Evolutionary conservation across 2,113 vertebrate genomes (phyloP).

Genomic region (Poecilia latipinna): DNA sequence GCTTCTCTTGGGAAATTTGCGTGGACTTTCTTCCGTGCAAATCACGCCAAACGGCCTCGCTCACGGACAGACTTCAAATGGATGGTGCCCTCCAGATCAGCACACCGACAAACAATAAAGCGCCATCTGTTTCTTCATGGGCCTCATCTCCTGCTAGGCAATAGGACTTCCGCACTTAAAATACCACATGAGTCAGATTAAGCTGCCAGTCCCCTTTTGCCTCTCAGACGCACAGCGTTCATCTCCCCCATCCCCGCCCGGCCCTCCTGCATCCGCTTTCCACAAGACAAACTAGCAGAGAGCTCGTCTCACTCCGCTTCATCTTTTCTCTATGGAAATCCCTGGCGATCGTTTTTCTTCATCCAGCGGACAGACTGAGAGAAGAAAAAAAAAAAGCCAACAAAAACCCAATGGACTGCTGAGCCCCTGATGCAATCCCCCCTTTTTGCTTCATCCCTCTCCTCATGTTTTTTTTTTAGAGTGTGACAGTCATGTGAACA

Average conservation of each 20-base stretch:
- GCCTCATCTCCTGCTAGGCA: slow-evolving; percentile 45
- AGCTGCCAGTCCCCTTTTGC: slow-evolving; percentile 52
- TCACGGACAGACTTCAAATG: slow-evolving; percentile 38
- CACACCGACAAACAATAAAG: slow-evolving; percentile 68
- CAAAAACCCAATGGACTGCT: slow-evolving; percentile 36
- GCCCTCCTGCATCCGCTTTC: slow-evolving; percentile 32
- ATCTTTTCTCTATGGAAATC: slow-evolving; percentile 43
- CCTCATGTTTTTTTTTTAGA: slow-evolving; percentile 5
- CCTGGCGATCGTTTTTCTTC: slow-evolving; percentile 35
- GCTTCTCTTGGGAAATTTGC: background rate
- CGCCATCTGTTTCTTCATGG: slow-evolving; percentile 65
- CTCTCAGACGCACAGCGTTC: slow-evolving; percentile 43
- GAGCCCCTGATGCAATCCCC: slow-evolving; percentile 49
- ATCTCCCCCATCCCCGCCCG: background rate
- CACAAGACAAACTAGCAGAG: slow-evolving; percentile 46
- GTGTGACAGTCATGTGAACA: slow-evolving; percentile 81
- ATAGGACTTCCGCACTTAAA: slow-evolving; percentile 68
- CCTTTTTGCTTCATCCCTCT: slow-evolving; percentile 23
- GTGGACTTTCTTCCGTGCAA: slow-evolving; percentile 4
- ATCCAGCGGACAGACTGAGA: slow-evolving; percentile 25
- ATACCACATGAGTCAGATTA: slow-evolving; percentile 78
- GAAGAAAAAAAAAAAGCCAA: slow-evolving; percentile 16
- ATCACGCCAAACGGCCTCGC: slow-evolving; percentile 5
- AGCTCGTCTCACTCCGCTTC: slow-evolving; percentile 25
- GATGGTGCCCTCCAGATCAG: slow-evolving; percentile 40